phyloP scores from a whole-genome alignment of 2,113 vertebrate species.

The Pithys albifrons region DNA sequence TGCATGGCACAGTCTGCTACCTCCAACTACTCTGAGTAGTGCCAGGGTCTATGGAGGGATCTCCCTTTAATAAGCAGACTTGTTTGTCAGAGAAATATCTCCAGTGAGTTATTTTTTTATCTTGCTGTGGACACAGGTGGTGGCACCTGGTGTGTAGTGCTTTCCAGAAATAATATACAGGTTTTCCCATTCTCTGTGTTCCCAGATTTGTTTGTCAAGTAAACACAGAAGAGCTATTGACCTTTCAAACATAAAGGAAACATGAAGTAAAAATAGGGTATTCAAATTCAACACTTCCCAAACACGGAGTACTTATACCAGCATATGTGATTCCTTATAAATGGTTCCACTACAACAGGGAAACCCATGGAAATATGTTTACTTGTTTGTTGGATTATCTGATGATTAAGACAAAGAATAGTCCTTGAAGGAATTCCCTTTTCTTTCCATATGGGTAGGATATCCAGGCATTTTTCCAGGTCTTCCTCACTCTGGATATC shows the following conservation, averaged over 20 bases:
- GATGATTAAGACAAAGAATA: not conserved
- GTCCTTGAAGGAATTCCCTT: not conserved
- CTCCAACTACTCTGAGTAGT: not conserved
- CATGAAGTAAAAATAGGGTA: not conserved
- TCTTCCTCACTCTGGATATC: not conserved
- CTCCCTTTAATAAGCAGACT: not conserved
- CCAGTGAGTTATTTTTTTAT: not conserved
- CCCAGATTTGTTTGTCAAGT: not conserved
- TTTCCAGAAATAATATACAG: not conserved
- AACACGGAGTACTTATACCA: not conserved
- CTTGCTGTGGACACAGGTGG: not conserved
- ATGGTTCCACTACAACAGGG: not conserved
- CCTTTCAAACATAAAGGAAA: not conserved
- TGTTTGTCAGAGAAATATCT: not conserved
- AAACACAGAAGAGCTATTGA: not conserved
- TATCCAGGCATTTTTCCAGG: not conserved
- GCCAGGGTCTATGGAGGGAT: not conserved
- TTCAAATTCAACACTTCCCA: not conserved
- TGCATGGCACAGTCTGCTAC: not conserved
- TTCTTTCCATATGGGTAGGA: not conserved
- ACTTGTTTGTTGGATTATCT: not conserved
- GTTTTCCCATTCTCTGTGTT: not conserved
- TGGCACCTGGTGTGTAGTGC: not conserved
- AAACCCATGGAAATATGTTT: not conserved
- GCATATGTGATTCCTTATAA: not conserved